Evolutionary conservation across 2,888 invertebrate species (phyloP).

Genomic region (Crioceris asparagi): DNA sequence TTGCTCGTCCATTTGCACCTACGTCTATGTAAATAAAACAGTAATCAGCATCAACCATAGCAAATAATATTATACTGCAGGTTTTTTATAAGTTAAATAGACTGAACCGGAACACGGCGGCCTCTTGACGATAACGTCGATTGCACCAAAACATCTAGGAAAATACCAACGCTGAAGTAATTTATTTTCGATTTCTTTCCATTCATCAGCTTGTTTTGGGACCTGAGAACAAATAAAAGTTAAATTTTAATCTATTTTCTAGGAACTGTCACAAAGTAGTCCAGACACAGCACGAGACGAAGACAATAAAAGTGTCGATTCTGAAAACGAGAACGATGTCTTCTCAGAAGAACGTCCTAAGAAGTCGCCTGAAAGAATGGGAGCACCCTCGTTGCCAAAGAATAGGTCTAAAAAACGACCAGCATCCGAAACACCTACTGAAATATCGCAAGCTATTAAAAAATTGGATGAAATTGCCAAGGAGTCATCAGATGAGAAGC

Average conservation of each 20-base stretch:
- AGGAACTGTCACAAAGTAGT: constrained; percentile 3
- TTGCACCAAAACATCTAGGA: constrained; percentile 26
- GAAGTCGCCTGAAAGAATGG: constrained; percentile 2
- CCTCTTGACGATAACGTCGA: constrained; percentile 24
- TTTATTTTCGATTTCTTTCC: constrained; percentile 4
- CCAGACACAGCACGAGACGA: constrained; percentile 3
- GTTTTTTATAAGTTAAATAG: constrained; percentile 27
- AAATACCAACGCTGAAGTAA: constrained; percentile 15
- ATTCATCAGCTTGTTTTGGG: constrained; percentile 5
- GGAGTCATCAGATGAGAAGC: constrained; percentile 2
- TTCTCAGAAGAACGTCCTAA: too few species aligned
- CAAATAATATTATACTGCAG: constrained; percentile 30
- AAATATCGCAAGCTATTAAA: constrained; percentile 2
- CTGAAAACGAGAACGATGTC: too few species aligned
- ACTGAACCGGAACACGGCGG: constrained; percentile 23
- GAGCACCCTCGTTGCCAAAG: not conserved
- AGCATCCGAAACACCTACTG: not conserved
- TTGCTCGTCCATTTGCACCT: constrained; percentile 7
- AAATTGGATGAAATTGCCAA: constrained; percentile 8
- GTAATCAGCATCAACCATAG: constrained; percentile 27
- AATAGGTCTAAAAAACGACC: constrained; percentile 3
- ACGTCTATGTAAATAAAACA: constrained; percentile 6
- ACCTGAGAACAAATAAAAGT: constrained; percentile 5
- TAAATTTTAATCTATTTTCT: not conserved
- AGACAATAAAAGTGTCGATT: not conserved